These are phyloP conservation scores for Cantharis flavilabris DNA, from an alignment of 2,888 invertebrate species.

Conservation along the genomic window DNA sequence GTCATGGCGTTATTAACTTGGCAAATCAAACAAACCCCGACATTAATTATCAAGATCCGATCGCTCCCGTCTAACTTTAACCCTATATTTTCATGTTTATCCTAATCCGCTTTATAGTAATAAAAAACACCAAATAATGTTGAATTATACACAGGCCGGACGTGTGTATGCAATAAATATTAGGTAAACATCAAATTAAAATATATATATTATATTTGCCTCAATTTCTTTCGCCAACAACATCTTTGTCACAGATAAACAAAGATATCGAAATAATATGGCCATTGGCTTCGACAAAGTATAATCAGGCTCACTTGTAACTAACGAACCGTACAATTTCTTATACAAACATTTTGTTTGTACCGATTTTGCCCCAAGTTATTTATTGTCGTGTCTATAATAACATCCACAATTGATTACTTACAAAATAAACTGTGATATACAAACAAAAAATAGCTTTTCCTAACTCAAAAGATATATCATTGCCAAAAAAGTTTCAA, in stretches of 20 bases:
- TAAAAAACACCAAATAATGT: not conserved
- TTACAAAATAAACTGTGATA: not conserved
- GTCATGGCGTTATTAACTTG: conserved; percentile 59
- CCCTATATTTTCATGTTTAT: conserved; percentile 38
- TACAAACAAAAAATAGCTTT: not conserved
- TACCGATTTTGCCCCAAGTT: conserved; percentile 21
- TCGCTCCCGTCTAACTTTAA: conserved; percentile 44
- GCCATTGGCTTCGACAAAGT: conserved; percentile 13
- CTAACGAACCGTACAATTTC: conserved; percentile 24
- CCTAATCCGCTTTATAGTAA: conserved; percentile 14
- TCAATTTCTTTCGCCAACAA: not conserved
- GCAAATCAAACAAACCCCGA: conserved; percentile 59
- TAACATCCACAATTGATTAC: conserved; percentile 19
- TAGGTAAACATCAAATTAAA: not conserved
- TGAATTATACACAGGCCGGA: not conserved
- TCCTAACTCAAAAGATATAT: not conserved
- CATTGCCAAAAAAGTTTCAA: not conserved
- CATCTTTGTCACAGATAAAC: not conserved
- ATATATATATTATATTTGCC: not conserved
- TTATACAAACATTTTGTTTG: conserved; percentile 25
- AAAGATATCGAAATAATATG: conserved; percentile 13
- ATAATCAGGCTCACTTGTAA: conserved; percentile 17
- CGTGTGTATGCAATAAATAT: not conserved
- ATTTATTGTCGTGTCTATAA: conserved; percentile 14
- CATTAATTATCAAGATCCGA: conserved; percentile 55